Evolutionary conservation across 2,888 invertebrate species (phyloP), one percentile per base, ranked within the genome.

Genomic region (Acleris holmiana): DNA sequence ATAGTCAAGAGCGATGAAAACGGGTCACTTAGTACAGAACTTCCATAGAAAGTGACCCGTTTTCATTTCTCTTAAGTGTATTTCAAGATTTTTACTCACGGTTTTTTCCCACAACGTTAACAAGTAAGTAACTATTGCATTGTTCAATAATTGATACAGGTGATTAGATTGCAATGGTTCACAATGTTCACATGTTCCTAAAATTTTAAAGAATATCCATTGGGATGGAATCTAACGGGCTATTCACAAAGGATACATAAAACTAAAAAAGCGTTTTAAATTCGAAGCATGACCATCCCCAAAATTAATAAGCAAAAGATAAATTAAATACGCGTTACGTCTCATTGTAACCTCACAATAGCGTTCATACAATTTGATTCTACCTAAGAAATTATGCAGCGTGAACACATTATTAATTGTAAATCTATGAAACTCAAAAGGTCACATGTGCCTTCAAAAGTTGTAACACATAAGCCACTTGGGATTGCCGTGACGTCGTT

Each of bases 401-500:
- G 92, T 92, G 91, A 92, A 91, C 89, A 75, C 87, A 88, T 92
- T 89, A 87, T 77, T 88, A 86, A 89, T 91, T 88, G 85, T 84
- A 71, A 79, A 84, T 83, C 83, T 82, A 83, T 80, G 79, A 54
- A 77, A 21, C n/a, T 40, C 19, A 40, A 55, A 55, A 55, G 44
- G 44, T 7, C 41, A 21, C 23, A 55, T n/a, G 23, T 44, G 8
- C 47, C 19, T 8, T 55, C 10, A 44, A 55, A 44, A 10, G 44
- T n/a, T 41, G 21, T 21, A 15, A 19, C 13, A 55, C 23, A 21
- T 55, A 55, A 44, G 44, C 4, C 55, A 3, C 21, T 55, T 44
- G 23, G 19, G 23, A 5, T 23, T 15, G 8, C n/a, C 10, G 23
- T 41, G 13, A 15, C 23, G 17, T 23, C 44, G 44, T 44, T 55